Evolutionary conservation across 35 echinoderm and acorn worm genomes (phyloP).

Genomic region (Strongylocentrotus purpuratus): DNA sequence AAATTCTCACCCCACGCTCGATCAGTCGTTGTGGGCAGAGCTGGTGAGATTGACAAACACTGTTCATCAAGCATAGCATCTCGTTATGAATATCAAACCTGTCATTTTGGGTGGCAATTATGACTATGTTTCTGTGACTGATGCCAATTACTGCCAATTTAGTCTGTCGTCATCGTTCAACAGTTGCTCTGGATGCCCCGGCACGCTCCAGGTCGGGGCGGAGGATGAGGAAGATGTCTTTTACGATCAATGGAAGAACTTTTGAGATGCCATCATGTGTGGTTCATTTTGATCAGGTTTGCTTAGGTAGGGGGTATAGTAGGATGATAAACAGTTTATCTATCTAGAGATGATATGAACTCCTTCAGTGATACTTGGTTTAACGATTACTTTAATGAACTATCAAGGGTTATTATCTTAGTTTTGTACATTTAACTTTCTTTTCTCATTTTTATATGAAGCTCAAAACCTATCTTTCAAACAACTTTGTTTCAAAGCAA

Average conservation of each 20-base stretch:
- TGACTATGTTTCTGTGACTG: background rate
- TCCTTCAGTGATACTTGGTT: background rate
- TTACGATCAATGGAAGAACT: background rate
- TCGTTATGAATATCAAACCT: background rate
- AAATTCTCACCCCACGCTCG: no score
- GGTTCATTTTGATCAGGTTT: background rate
- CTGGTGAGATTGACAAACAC: background rate
- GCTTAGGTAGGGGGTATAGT: background rate
- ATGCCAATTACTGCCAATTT: background rate
- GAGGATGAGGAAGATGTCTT: background rate
- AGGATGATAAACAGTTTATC: background rate
- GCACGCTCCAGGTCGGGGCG: background rate
- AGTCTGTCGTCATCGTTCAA: background rate
- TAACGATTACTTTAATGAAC: no score
- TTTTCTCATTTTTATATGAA: background rate
- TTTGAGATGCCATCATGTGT: no score
- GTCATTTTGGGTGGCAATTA: background rate
- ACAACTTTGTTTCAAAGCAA: no score
- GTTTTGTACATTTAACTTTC: background rate
- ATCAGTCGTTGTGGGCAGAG: background rate
- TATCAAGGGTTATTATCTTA: no score
- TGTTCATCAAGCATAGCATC: background rate
- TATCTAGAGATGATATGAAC: background rate
- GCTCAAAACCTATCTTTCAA: no score
- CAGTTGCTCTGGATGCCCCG: background rate